Evolutionary conservation across 2,888 invertebrate genomes (phyloP).

Genomic region (Patella pellucida): DNA sequence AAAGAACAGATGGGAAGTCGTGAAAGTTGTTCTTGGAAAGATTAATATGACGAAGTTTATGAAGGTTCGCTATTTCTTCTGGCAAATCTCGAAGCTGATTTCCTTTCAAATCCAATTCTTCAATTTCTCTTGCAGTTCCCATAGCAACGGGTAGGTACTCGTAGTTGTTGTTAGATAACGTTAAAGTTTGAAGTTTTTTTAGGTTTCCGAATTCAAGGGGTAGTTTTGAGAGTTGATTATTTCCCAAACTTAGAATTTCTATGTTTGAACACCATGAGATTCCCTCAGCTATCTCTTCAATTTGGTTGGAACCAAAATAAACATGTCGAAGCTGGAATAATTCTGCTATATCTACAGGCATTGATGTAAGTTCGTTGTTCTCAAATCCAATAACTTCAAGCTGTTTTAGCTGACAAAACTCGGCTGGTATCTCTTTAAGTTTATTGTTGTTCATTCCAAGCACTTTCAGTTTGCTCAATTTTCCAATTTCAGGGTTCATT

Average conservation of each 20-base stretch:
- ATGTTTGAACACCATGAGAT: slow-evolving; percentile 60
- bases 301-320: slow-evolving; percentile 59
- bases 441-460: slow-evolving; percentile 62
- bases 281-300: slow-evolving; percentile 59
- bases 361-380: slow-evolving; percentile 53
- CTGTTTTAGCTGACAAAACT: slow-evolving; percentile 47
- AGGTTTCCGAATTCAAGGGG: slow-evolving; percentile 65
- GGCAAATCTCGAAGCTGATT: slow-evolving; percentile 57
- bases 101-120: slow-evolving; percentile 44
- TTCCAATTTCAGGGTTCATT: slow-evolving; percentile 56
- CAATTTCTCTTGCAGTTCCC: slow-evolving; percentile 51
- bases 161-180: slow-evolving; percentile 58
- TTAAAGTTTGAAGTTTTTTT: slow-evolving; percentile 53
- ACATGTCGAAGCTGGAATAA: slow-evolving; percentile 59
- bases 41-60: slow-evolving; percentile 54
- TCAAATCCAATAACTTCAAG: slow-evolving; percentile 60
- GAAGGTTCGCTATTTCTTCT: slow-evolving; percentile 56
- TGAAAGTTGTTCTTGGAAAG: slow-evolving; percentile 55
- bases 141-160: slow-evolving; percentile 51
- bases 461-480: slow-evolving; percentile 52
- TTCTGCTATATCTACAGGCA: slow-evolving; percentile 60
- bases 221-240: slow-evolving; percentile 57
- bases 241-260: slow-evolving; percentile 55
- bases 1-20: slow-evolving; percentile 54
- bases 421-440: slow-evolving; percentile 55